phyloP scores from a whole-genome alignment of 2,888 invertebrate genomes.

The Hydriomena furcata region DNA sequence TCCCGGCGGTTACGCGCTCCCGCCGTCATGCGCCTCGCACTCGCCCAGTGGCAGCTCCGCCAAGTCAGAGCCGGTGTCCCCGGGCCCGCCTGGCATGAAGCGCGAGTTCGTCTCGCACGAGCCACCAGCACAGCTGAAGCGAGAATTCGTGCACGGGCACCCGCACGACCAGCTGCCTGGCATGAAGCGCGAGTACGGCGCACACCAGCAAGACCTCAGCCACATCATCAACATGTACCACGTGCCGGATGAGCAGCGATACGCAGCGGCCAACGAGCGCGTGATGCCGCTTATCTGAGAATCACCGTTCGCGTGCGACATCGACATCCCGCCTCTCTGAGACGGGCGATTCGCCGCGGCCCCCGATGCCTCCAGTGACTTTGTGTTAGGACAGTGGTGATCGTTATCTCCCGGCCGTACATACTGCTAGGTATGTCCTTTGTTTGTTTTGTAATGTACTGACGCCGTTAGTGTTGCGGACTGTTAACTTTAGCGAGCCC shows the following conservation, averaged over 20 bases:
- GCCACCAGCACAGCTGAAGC: slow-evolving; percentile 77
- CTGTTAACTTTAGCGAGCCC: slow-evolving; percentile 63
- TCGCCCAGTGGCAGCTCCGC: slow-evolving; percentile 94
- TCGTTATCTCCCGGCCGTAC: slow-evolving; percentile 70
- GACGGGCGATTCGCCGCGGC: slow-evolving; percentile 78
- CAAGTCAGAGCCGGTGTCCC: slow-evolving; percentile 94
- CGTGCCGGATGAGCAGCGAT: slow-evolving; percentile 86
- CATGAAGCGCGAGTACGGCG: slow-evolving; percentile 89
- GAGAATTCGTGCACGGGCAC: slow-evolving; percentile 79
- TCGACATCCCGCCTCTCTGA: slow-evolving; percentile 86
- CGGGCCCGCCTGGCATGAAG: slow-evolving; percentile 85
- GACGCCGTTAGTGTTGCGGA: slow-evolving; percentile 72
- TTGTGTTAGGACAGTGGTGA: slow-evolving; percentile 76
- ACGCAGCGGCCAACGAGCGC: slow-evolving; percentile 84
- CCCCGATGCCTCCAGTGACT: slow-evolving; percentile 64
- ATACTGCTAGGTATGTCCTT: slow-evolving; percentile 79
- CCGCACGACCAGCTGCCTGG: slow-evolving; percentile 67
- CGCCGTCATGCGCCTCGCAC: slow-evolving; percentile 89
- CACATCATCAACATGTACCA: slow-evolving; percentile 88
- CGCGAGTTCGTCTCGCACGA: slow-evolving; percentile 81
- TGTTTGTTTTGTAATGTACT: slow-evolving; percentile 75
- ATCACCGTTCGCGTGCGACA: slow-evolving; percentile 86
- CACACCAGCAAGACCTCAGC: slow-evolving; percentile 81
- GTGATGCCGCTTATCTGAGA: slow-evolving; percentile 86
- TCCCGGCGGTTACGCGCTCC: slow-evolving; percentile 85